Base-by-base conservation (phyloP, 1,140 invertebrate genomes). In the Drosophila lini region DNA sequence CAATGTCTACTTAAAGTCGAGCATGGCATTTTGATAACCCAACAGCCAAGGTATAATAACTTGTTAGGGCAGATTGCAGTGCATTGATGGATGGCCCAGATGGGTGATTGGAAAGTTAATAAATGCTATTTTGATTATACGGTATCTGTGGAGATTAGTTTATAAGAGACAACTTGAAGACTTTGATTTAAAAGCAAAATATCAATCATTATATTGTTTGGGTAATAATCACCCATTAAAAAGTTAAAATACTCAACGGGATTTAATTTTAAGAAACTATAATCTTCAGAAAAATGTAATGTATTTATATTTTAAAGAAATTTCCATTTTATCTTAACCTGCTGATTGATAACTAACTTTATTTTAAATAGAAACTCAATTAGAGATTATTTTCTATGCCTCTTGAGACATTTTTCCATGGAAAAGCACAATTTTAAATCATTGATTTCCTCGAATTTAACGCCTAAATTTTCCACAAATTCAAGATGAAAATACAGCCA, bases 1-100 rank as follows among this genome's bases (percentile, higher is more conserved):
- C 84, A 88, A 80, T 78, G 84, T 88, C 84, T 89, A 89, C 74
- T 88, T 88, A 89, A 78, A 89, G 78, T 83, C 84, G 71, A 83
- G 81, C 74, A 74, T 77, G 80, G 57, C 74, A 69, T 80, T 78
- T 74, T 84, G 65, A 59, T 68, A 65, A 60, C 50, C 62, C 32
- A 40, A 22, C 28, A n/a, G 50, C 31, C 10, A 55, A 44, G 65
- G 32, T 61, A 41, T 50, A 67, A 55, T 55, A 69, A 69, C 68
- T 40, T 53, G 22, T 41, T 50, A 38, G 5, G 34, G 22, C 53
- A 71, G 40, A 74, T 62, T 74, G 69, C 40, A 55, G 52, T 15
- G 11, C 36, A 71, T 73, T 73, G 65, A 71, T 73, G 67, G 69
- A 73, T 73, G 53, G 55, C 10, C 36, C 10, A 15, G n/a, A 22